These are phyloP conservation scores for Dinothrombium tinctorium DNA, from an alignment of 1,140 invertebrate genomes.

Conservation along the genomic window DNA sequence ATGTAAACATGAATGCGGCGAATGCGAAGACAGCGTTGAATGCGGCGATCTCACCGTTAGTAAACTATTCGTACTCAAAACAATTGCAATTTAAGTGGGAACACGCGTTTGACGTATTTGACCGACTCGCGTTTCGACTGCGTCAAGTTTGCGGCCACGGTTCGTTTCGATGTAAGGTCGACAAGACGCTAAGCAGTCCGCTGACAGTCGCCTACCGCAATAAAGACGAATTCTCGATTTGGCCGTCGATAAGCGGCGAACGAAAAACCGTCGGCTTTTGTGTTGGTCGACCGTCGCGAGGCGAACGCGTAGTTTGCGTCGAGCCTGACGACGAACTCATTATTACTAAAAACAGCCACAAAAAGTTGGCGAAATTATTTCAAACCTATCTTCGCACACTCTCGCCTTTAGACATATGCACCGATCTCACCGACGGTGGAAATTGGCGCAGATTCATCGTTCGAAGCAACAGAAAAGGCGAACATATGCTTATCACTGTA, in stretches of 20 bases:
- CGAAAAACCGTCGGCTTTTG: slow-evolving; percentile 25
- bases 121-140: too few relatives aligned
- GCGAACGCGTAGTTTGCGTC: slow-evolving; percentile 19
- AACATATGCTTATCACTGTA: slow-evolving; percentile 61
- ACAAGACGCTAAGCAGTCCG: slow-evolving; percentile 15
- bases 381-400: slow-evolving; percentile 12
- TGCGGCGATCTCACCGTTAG: too few relatives aligned
- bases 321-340: slow-evolving; percentile 17
- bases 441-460: slow-evolving; percentile 67
- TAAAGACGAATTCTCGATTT: slow-evolving; percentile 26
- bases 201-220: slow-evolving; percentile 22
- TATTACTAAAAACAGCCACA: slow-evolving; percentile 21
- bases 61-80: too few relatives aligned
- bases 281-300: slow-evolving; percentile 17
- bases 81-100: too few relatives aligned
- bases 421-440: slow-evolving; percentile 34
- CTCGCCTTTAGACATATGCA: slow-evolving; percentile 7
- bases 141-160: too few relatives aligned
- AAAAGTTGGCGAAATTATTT: slow-evolving; percentile 20
- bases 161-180: slow-evolving; percentile 15
- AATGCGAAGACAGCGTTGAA: too few relatives aligned
- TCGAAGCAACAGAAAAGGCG: slow-evolving; percentile 31
- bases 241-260: slow-evolving; percentile 23
- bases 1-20: too few relatives aligned
- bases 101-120: too few relatives aligned